phyloP scores from a whole-genome alignment of 1,140 invertebrate species.

The Scaptomyza hsui region DNA sequence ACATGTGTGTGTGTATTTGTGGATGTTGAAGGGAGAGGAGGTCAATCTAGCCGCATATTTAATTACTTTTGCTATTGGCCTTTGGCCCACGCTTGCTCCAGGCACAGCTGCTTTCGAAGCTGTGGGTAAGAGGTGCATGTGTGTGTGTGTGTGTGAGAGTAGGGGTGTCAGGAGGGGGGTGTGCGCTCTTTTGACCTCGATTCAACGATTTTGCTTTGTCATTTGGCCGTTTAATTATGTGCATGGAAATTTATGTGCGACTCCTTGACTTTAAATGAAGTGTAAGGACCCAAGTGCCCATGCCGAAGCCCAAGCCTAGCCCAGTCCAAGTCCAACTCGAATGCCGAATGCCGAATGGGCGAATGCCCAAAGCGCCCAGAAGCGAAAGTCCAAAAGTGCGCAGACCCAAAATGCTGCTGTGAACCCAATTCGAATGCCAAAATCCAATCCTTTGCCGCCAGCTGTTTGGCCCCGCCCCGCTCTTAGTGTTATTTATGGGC shows the following conservation, averaged over 20 bases:
- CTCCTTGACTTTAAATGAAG: conserved; percentile 81
- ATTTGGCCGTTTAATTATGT: conserved; percentile 80
- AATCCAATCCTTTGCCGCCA: conserved; percentile 73
- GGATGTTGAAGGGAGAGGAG: not conserved
- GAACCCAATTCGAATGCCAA: conserved; percentile 26
- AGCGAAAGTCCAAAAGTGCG: not conserved
- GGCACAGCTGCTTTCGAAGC: not conserved
- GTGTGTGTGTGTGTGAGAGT: too few species aligned
- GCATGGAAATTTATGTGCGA: conserved; percentile 82
- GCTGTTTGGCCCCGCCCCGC: conserved; percentile 48
- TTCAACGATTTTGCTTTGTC: conserved; percentile 80
- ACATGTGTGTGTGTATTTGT: not conserved
- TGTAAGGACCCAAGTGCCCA: conserved; percentile 58
- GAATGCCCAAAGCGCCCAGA: not conserved
- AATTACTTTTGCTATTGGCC: conserved; percentile 62
- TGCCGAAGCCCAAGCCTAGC: conserved; percentile 1
- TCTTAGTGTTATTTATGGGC: conserved; percentile 67
- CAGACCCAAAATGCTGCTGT: not conserved
- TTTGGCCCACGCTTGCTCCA: conserved; percentile 9
- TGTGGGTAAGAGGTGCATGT: too few species aligned
- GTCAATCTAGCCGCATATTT: conserved; percentile 72
- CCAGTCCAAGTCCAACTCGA: too few species aligned
- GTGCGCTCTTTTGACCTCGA: conserved; percentile 60
- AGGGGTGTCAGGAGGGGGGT: not conserved
- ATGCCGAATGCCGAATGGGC: not conserved